Conservation (phyloP, 2,888 invertebrate species). For the Amphipoea lucens region DNA sequence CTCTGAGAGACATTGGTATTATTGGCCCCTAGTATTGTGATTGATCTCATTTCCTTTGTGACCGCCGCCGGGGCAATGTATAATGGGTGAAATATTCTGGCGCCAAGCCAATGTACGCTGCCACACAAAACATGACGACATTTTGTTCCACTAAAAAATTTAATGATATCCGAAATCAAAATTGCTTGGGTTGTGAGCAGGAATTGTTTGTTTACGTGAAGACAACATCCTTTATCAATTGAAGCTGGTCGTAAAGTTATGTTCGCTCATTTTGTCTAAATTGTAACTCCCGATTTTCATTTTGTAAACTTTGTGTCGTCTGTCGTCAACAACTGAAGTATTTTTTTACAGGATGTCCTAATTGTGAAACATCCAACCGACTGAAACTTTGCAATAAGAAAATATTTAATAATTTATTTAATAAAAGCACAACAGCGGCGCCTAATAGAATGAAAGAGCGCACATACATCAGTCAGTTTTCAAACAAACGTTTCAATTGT, state of each 20-base stretch:
- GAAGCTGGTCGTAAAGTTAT: slow-evolving; percentile 10
- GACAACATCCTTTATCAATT: slow-evolving; percentile 37
- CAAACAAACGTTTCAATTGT: slow-evolving; percentile 63
- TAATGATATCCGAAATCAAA: slow-evolving; percentile 64
- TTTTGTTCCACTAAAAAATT: slow-evolving; percentile 73
- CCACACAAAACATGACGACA: slow-evolving; percentile 78
- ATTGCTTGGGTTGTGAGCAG: slow-evolving; percentile 32
- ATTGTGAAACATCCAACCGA: slow-evolving; percentile 2
- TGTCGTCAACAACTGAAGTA: background rate
- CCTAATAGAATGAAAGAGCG: slow-evolving; percentile 17
- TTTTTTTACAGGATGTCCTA: background rate
- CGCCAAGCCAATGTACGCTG: slow-evolving; percentile 79
- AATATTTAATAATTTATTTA: background rate
- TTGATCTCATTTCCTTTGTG: slow-evolving; percentile 84
- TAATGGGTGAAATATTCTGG: slow-evolving; percentile 84
- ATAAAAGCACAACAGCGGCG: slow-evolving; percentile 4
- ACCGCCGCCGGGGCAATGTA: slow-evolving; percentile 78
- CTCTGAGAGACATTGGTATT: slow-evolving; percentile 60
- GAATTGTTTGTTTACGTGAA: slow-evolving; percentile 45
- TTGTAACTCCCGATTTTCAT: background rate
- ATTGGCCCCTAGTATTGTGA: slow-evolving; percentile 72
- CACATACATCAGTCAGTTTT: slow-evolving; percentile 38
- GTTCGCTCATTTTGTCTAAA: slow-evolving; percentile 10
- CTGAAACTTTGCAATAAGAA: background rate
- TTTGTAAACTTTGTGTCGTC: slow-evolving; percentile 5